Evolutionary conservation across 2,797 vertebrate genomes (phyloP), one percentile per base, ranked within the genome.

Genomic region (Platalea minor): DNA sequence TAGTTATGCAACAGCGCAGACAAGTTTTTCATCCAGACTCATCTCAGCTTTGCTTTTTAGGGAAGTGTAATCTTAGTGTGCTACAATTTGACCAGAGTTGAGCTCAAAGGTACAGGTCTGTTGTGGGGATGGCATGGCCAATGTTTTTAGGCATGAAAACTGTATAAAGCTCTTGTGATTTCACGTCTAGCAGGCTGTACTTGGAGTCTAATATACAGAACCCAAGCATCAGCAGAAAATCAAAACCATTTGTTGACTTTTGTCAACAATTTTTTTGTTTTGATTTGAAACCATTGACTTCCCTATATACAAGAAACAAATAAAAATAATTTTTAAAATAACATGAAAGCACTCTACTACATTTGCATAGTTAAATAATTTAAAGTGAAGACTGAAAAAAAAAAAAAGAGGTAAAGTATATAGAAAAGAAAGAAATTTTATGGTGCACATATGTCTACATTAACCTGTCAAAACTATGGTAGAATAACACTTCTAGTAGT

Each of bases 11-110:
- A 21, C 37, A 41, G 17, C 39, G 39, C 2, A 6, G 41, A 64
- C 14, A 74, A 73, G 11, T 39, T 90, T 91, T 88, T 85, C 3
- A 53, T 67, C 51, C 67, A 61, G 59, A 65, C 17, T 70, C 72
- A 85, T 53, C 74, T 84, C 63, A 76, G 46, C 67, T 79, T 89
- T 93, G 26, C 50, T 92, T 94, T 93, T 79, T 59, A 92, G 82
- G n/a, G 57, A 86, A 54, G 50, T 69, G 16, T 63, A 76, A 61
- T 87, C 59, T 70, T 86, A 64, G 11, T 56, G 23, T 72, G 57
- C 70, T 87, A 50, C 50, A 24, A 59, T 19, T 64, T 96, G 70
- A 76, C 24, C 60, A 87, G 59, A 74, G 31, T 54, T 83, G 64
- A 73, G 28, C 33, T 81, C 35, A 61, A 39, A 76, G 45, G 28